These are phyloP conservation scores for Parasteatoda tepidariorum DNA, from an alignment of 1,140 invertebrate species.

Conservation along the genomic window DNA sequence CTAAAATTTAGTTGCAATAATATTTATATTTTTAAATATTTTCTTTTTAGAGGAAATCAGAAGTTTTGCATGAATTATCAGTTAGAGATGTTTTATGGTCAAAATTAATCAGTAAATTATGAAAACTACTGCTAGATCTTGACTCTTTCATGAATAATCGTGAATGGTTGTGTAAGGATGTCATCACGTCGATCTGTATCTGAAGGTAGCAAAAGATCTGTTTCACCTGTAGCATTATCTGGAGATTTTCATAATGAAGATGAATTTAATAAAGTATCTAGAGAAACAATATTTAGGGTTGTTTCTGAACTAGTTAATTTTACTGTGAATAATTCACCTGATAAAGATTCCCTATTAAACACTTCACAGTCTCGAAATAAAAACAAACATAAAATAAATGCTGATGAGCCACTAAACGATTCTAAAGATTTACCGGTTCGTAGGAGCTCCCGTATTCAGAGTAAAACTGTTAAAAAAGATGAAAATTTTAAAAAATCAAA, in stretches of 20 bases:
- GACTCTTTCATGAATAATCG: too few relatives aligned
- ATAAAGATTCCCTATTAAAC: neutral
- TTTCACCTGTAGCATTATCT: neutral
- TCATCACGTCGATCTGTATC: too few relatives aligned
- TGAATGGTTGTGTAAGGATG: too few relatives aligned
- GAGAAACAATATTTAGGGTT: neutral
- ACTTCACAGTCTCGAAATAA: neutral
- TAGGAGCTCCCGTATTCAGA: conserved; percentile 13
- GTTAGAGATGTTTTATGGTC: too few relatives aligned
- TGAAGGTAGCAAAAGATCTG: too few relatives aligned
- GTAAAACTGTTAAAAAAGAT: conserved; percentile 21
- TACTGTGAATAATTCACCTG: neutral
- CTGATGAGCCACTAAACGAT: neutral
- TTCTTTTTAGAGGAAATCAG: too few relatives aligned
- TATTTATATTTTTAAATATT: too few relatives aligned
- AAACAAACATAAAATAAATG: neutral
- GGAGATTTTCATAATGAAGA: neutral
- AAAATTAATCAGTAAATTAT: too few relatives aligned
- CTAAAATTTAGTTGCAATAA: too few relatives aligned
- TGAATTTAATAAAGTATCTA: neutral
- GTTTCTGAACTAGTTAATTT: neutral
- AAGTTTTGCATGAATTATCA: too few relatives aligned
- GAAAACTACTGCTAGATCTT: too few relatives aligned
- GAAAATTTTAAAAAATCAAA: conserved; percentile 1
- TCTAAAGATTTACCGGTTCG: conserved; percentile 18